Base-by-base conservation (phyloP, 2,113 vertebrate species). In the Crotalus horridus region DNA sequence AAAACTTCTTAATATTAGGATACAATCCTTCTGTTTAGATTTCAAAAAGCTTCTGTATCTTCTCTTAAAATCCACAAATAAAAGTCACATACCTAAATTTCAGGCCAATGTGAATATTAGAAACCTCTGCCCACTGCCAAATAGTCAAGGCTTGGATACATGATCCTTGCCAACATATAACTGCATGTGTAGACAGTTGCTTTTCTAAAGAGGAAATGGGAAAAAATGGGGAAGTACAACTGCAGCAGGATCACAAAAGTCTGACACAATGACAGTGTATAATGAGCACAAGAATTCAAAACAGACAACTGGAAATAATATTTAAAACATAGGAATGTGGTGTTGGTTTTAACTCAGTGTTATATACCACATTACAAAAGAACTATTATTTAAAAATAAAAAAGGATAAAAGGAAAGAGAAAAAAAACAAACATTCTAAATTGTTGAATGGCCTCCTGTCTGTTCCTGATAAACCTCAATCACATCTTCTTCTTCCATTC, bases 391-490 rank as follows among this genome's bases (percentile, higher is more conserved):
- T 97, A 98, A 98, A 98, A 98, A 98, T 97, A 98, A 98, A 98
- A 97, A 98, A 97, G 96, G 97, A 98, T 97, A 95, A 97, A 96
- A 94, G 97, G 54, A 11, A 51, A 46, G 54, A n/a, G 39, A 0
- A 33, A 96, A 96, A 93, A 95, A 97, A 96, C 96, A 97, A 97
- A 97, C 96, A 97, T 96, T 97, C 97, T 98, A 98, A 97, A 97
- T 94, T 95, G 96, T 95, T 97, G 98, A 98, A 97, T 98, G 98
- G 97, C 99, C 99, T 56, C 99, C 99, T 0, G 99, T 99, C 98
- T 99, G 99, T 99, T 99, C 99, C 98, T 99, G 99, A 99, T 99
- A 99, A 97, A 99, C 99, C 98, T 99, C 99, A 96, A 99, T 99
- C 98, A 99, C 99, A 93, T 99, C 99, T 97, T 99, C 99, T 92